Evolutionary conservation across 37 sponge, comb jelly and placozoan species (phyloP), one percentile per base, ranked within the genome.

Genomic region (Bolinopsis microptera): DNA sequence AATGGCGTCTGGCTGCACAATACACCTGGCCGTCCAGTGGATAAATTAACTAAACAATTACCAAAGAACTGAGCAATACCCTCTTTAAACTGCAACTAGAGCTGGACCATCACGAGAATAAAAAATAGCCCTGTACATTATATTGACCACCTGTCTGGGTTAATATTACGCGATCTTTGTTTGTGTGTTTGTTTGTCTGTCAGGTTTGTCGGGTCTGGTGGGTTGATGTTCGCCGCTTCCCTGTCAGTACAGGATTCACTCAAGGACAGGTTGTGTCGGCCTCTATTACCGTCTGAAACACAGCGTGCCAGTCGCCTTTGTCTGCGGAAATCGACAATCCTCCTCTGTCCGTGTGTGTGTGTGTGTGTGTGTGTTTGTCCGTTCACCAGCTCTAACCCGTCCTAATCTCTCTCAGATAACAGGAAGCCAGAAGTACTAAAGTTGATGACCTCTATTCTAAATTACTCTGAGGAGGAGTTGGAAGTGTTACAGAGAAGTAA

Each of bases 371-470:
- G n/a, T n/a, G n/a, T 22, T 22, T 21, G 21, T 5, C n/a, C 75
- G 5, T 28, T n/a, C 76, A 21, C 8, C 76, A 26, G 8, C 8
- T 74, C 76, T 26, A 21, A 21, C 8, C 68, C 68, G 16, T 61
- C 18, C 18, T 18, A 9, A 28, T 27, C 22, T 18, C 35, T 27
- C 61, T 23, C 90, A 86, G 90, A 86, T n/a, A 41, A 40, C 61
- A 18, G 90, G 61, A 86, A 86, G 31, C 90, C 90, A 27, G 90
- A 86, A n/a, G 90, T 86, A 16, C 90, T 86, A 1, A 35, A 48
- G 1, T 38, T 86, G 36, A 86, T 86, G 90, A 86, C 90, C 31
- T 86, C 90, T n/a, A 41, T 86, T 3, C 90, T 86, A 16, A 86
- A 86, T 38, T 86, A 86, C 90, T 28, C 31, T 5, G 41, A 39